Conservation (phyloP, 2,888 invertebrate genomes). For the Scaptodrosophila latifasciaeformis region DNA sequence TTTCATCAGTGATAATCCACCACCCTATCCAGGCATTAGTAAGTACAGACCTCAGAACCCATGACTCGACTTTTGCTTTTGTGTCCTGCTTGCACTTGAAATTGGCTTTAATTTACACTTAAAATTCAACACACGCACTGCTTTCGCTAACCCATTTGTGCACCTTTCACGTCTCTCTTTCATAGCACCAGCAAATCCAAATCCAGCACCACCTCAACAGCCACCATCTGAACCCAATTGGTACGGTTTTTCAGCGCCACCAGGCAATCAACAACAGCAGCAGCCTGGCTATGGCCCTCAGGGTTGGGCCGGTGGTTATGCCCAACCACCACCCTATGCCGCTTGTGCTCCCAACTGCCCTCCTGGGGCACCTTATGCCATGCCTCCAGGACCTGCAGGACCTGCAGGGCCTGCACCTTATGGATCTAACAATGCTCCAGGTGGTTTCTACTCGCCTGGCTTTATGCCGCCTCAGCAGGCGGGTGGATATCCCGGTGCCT, state of each 20-base stretch:
- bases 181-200: constrained; percentile 52
- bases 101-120: constrained; percentile 22
- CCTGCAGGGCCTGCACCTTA: constrained; percentile 28
- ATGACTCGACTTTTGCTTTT: constrained; percentile 71
- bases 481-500: constrained; percentile 18
- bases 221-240: constrained; percentile 57
- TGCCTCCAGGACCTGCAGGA: constrained; percentile 17
- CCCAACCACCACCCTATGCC: constrained; percentile 59
- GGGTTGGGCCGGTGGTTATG: constrained; percentile 57
- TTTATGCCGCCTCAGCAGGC: constrained; percentile 29
- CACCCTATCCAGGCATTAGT: constrained; percentile 94
- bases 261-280: constrained; percentile 30
- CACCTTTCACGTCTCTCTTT: constrained; percentile 24
- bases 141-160: constrained; percentile 22
- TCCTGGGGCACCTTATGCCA: constrained; percentile 44
- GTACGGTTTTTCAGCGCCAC: constrained; percentile 70
- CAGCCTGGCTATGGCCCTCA: constrained; percentile 52
- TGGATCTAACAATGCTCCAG: constrained; percentile 51
- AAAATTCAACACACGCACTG: constrained; percentile 14
- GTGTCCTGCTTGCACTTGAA: constrained; percentile 11
- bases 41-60: constrained; percentile 50
- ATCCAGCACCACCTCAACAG: constrained; percentile 26
- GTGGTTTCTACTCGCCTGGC: constrained; percentile 59
- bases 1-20: constrained; percentile 92
- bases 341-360: constrained; percentile 44